These are phyloP conservation scores for Lepidurus couesii DNA, from an alignment of 1,140 invertebrate genomes.

Conservation along the genomic window DNA sequence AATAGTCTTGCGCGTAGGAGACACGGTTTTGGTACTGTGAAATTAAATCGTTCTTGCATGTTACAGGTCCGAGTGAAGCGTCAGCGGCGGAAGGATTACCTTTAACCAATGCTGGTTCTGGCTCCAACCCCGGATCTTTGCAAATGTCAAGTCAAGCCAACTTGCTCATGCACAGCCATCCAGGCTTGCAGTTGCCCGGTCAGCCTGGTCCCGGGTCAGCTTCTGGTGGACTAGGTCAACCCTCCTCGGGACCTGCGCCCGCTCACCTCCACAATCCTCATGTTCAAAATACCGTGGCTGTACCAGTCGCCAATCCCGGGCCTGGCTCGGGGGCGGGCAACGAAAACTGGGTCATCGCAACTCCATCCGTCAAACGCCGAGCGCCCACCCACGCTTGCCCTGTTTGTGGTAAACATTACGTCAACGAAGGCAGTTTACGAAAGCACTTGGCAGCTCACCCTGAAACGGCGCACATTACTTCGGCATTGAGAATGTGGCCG, in stretches of 20 bases:
- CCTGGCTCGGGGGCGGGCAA: neutral
- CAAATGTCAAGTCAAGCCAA: slow-evolving; percentile 4
- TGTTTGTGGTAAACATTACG: slow-evolving; percentile 89
- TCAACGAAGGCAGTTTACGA: slow-evolving; percentile 84
- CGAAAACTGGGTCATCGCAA: slow-evolving; percentile 31
- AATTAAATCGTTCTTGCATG: neutral
- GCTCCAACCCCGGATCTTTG: slow-evolving; percentile 7
- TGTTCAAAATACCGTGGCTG: neutral
- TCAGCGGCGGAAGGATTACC: neutral
- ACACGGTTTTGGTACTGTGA: neutral
- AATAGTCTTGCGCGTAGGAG: neutral
- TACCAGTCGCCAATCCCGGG: neutral
- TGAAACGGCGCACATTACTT: slow-evolving; percentile 78
- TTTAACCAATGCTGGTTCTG: neutral
- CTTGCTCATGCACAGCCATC: slow-evolving; percentile 14
- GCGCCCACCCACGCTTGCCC: slow-evolving; percentile 90
- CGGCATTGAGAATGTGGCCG: slow-evolving; percentile 83
- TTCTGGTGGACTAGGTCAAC: slow-evolving; percentile 17
- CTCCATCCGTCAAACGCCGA: slow-evolving; percentile 72
- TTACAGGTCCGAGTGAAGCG: slow-evolving; percentile 6
- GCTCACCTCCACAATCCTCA: slow-evolving; percentile 7
- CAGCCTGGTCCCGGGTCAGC: slow-evolving; percentile 12
- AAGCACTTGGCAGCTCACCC: slow-evolving; percentile 89
- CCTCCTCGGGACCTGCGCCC: slow-evolving; percentile 8
- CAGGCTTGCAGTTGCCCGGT: slow-evolving; percentile 4